A percentile compares a stretch with the other conserved stretches of the same genome.
Evolutionary conservation across 1,140 invertebrate genomes (phyloP).

Genomic region (Nixonia krombeini): DNA sequence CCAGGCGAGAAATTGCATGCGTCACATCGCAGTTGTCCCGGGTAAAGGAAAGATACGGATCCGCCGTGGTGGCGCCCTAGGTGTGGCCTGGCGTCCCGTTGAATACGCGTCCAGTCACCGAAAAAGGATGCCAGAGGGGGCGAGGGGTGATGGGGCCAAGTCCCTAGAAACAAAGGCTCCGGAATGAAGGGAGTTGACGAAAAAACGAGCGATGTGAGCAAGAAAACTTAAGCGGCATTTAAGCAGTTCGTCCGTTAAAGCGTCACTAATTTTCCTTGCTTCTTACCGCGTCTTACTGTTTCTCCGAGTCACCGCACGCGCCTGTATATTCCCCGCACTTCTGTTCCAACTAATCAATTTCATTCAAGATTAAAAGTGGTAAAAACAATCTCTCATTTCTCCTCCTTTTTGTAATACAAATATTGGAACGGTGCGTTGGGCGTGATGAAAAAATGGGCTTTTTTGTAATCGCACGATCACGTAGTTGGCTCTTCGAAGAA

Average conservation of each 20-base stretch:
- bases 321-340: slow-evolving; percentile 15
- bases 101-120: slow-evolving; percentile 47
- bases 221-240: slow-evolving; percentile 59
- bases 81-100: slow-evolving; percentile 55
- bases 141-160: background rate
- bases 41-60: slow-evolving; percentile 26
- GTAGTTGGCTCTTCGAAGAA: background rate
- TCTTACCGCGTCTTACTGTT: slow-evolving; percentile 18
- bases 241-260: slow-evolving; percentile 49
- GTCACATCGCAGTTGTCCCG: slow-evolving; percentile 25
- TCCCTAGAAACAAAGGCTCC: background rate
- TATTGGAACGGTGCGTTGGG: too few species aligned
- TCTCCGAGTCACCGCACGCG: slow-evolving; percentile 28
- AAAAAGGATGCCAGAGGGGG: slow-evolving; percentile 11
- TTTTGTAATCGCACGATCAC: too few species aligned
- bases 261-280: slow-evolving; percentile 56
- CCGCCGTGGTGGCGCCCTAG: slow-evolving; percentile 60
- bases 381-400: background rate
- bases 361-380: slow-evolving; percentile 13
- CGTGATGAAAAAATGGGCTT: too few species aligned
- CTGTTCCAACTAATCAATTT: slow-evolving; percentile 19
- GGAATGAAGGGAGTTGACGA: background rate
- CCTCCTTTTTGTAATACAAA: too few species aligned
- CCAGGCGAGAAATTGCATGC: slow-evolving; percentile 33
- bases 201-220: slow-evolving; percentile 17